phyloP scores from a whole-genome alignment of 2,888 invertebrate genomes.

The Cryptophagus acutangulus region DNA sequence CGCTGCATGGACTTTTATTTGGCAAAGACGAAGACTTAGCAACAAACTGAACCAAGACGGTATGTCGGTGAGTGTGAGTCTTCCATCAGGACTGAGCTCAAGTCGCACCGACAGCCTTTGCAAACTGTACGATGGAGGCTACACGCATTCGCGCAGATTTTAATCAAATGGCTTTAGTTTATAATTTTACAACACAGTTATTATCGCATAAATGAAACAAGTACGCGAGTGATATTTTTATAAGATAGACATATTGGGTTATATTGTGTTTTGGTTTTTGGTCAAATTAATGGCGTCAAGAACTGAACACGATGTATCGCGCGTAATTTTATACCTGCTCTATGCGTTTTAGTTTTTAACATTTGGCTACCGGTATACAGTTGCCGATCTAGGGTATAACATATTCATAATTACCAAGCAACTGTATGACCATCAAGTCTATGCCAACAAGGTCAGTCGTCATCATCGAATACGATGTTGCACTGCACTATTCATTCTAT shows the following conservation, averaged over 20 bases:
- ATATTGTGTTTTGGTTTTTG: slow-evolving; percentile 7
- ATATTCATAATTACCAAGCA: neutral
- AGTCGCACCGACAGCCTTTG: slow-evolving; percentile 70
- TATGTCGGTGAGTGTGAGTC: slow-evolving; percentile 57
- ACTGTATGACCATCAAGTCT: slow-evolving; percentile 2
- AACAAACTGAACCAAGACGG: slow-evolving; percentile 58
- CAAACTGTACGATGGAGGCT: slow-evolving; percentile 84
- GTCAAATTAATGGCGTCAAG: neutral
- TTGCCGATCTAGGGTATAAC: slow-evolving; percentile 5
- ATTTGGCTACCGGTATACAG: slow-evolving; percentile 11
- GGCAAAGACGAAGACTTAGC: slow-evolving; percentile 66
- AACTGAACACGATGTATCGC: slow-evolving; percentile 21
- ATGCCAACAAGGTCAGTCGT: neutral
- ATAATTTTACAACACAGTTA: neutral
- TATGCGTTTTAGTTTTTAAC: slow-evolving; percentile 18
- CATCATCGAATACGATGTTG: no score
- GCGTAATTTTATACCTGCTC: slow-evolving; percentile 32
- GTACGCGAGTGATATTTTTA: slow-evolving; percentile 23
- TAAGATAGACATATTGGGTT: neutral
- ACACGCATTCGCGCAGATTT: slow-evolving; percentile 63
- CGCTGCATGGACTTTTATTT: slow-evolving; percentile 83
- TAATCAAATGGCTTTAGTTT: slow-evolving; percentile 23
- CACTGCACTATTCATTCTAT: no score
- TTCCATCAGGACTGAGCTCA: slow-evolving; percentile 57
- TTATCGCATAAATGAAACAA: neutral